These are phyloP conservation scores for Cyprinodon brontotheroides DNA, from an alignment of 2,113 vertebrate genomes.

Conservation along the genomic window DNA sequence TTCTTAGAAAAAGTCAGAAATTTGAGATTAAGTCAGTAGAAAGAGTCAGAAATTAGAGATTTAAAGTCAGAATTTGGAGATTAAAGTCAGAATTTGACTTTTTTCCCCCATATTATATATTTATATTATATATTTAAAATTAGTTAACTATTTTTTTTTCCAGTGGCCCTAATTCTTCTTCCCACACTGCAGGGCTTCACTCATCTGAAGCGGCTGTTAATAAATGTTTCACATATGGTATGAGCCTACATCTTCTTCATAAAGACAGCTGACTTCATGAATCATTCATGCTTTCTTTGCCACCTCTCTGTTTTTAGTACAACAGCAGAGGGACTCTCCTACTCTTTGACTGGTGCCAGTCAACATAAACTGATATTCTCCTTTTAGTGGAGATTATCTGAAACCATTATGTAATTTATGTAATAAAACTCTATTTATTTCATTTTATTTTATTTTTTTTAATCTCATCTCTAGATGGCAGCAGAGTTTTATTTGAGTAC, in stretches of 20 bases:
- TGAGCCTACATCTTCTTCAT: slow-evolving; percentile 19
- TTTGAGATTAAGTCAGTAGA: no score
- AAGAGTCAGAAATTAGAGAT: no score
- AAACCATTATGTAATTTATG: slow-evolving; percentile 74
- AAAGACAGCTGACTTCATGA: slow-evolving; percentile 13
- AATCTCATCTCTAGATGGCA: slow-evolving; percentile 58
- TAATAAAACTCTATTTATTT: not conserved
- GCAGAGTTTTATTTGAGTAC: slow-evolving; percentile 37
- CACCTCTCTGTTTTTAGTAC: slow-evolving; percentile 33
- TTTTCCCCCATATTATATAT: no score
- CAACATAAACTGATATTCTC: slow-evolving; percentile 68
- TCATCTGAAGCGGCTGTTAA: slow-evolving; percentile 30
- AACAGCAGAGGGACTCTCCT: slow-evolving; percentile 48
- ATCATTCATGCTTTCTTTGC: slow-evolving; percentile 32
- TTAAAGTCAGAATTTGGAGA: no score
- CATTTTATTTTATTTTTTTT: not conserved
- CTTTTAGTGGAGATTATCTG: slow-evolving; percentile 58
- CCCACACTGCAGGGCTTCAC: slow-evolving; percentile 3
- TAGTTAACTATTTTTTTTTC: no score
- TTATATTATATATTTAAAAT: no score
- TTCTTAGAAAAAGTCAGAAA: no score
- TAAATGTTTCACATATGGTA: slow-evolving; percentile 44
- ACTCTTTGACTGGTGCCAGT: slow-evolving; percentile 64
- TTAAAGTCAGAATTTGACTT: no score
- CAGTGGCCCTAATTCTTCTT: no score